Base-by-base conservation (phyloP, 2,888 invertebrate species). In the Unio pictorum region DNA sequence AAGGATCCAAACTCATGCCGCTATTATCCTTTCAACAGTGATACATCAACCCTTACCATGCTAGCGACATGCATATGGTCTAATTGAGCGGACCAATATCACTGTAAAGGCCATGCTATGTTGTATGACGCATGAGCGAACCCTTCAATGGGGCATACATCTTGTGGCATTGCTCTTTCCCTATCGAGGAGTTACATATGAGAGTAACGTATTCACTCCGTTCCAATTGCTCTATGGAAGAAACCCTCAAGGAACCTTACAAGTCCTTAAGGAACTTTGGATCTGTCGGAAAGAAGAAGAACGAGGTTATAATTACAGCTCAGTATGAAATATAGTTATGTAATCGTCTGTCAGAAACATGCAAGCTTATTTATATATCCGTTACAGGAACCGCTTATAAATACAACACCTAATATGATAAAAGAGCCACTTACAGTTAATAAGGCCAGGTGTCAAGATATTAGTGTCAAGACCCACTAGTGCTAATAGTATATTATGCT, bases 381-480 rank as follows among this genome's bases (percentile, higher is more conserved):
- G 28, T 73, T 20, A 15, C 23, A 5, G 66, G 70, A 30, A 5
- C 30, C 30, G 3, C 30, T 34, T 6, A 4, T 34, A 59, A 72
- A n/a, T 68, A 71, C 55, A 73, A 72, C 28, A 61, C 61, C 5
- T 72, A 75, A 55, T 77, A 74, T 63, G 77, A 81, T 55, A 45
- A 30, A 18, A 78, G 71, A 54, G 67, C 72, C 5, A 75, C 57
- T 54, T 8, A 17, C 3, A 55, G 73, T 59, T n/a, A 56, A 15
- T 79, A 15, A 59, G 71, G 23, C 61, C 64, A 15, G 75, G 73
- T 18, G 79, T 78, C 20, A 68, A 71, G 30, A 79, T 76, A 0
- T 60, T 81, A 15, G 66, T 83, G 0, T 62, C 82, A 20, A 55
- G 80, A 4, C 80, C 80, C 6, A 81, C 80, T 1, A 71, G 80